Percentiles rank a stretch among this genome's conserved stretches.
Conservation (phyloP, 1,140 invertebrate genomes). For the Drosophila ananassae region DNA sequence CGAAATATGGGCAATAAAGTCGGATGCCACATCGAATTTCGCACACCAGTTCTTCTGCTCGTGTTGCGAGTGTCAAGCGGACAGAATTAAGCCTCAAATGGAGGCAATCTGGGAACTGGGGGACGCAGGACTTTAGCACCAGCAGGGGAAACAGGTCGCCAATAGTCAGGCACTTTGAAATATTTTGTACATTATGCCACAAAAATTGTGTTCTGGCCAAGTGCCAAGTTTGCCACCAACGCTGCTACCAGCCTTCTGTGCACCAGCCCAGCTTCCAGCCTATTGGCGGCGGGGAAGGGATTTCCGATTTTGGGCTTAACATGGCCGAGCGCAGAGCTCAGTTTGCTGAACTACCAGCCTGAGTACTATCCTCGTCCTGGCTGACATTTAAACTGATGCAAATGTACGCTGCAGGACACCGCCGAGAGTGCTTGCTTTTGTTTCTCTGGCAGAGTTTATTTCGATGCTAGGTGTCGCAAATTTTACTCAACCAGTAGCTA, state of each 20-base stretch:
- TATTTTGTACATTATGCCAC: constrained; percentile 75
- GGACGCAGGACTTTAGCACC: constrained; percentile 6
- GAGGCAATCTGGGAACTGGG: constrained; percentile 13
- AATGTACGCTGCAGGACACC: constrained; percentile 60
- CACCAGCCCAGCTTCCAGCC: constrained; percentile 31
- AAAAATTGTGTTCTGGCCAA: constrained; percentile 68
- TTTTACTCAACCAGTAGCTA: background rate
- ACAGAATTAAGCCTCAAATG: constrained; percentile 76
- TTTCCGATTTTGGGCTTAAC: constrained; percentile 76
- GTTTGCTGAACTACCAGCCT: constrained; percentile 37
- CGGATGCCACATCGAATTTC: constrained; percentile 69
- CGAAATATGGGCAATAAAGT: constrained; percentile 34
- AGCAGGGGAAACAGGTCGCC: constrained; percentile 41
- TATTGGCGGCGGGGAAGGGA: constrained; percentile 43
- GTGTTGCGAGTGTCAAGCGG: constrained; percentile 59
- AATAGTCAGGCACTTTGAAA: constrained; percentile 63
- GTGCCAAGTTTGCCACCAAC: constrained; percentile 71
- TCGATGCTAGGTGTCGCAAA: constrained; percentile 13
- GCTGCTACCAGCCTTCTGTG: constrained; percentile 44
- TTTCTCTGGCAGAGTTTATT: constrained; percentile 44
- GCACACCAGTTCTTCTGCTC: constrained; percentile 65
- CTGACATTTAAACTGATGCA: constrained; percentile 70
- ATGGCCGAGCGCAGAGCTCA: constrained; percentile 53
- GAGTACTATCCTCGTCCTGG: constrained; percentile 46
- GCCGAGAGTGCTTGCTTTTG: constrained; percentile 45